Conservation (phyloP, 2,888 invertebrate species). For the Cheilosia urbana region DNA sequence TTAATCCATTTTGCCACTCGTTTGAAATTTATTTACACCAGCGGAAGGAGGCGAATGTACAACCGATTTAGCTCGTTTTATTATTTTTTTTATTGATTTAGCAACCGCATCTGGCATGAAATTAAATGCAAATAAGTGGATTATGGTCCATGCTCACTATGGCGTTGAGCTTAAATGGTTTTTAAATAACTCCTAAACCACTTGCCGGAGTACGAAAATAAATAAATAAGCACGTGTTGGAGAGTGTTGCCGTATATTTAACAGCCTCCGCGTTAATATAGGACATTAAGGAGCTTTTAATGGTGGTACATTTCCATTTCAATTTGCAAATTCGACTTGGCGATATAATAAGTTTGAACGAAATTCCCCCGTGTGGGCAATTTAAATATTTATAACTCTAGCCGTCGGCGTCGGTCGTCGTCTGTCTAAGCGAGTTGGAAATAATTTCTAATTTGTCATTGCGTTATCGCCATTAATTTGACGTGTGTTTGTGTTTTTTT, state of each 20-base stretch:
- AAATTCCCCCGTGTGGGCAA: constrained; percentile 40
- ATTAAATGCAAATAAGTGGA: constrained; percentile 44
- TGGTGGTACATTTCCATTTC: constrained; percentile 43
- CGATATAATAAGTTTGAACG: constrained; percentile 36
- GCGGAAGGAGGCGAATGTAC: too few relatives aligned
- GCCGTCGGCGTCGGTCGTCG: background rate
- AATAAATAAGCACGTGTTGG: constrained; percentile 39
- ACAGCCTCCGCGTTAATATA: constrained; percentile 34
- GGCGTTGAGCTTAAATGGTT: background rate
- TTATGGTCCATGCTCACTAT: constrained; percentile 10
- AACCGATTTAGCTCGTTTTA: too few relatives aligned
- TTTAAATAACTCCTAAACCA: constrained; percentile 13
- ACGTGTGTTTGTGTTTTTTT: background rate
- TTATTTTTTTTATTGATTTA: constrained; percentile 23
- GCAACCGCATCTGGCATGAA: background rate
- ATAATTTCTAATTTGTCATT: constrained; percentile 34
- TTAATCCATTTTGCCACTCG: too few relatives aligned
- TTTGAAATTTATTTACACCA: too few relatives aligned
- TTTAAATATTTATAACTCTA: constrained; percentile 33
- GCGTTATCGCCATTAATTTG: constrained; percentile 21
- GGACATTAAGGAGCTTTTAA: constrained; percentile 53
- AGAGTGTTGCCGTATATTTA: constrained; percentile 2
- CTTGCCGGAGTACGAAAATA: background rate
- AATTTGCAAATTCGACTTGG: constrained; percentile 39
- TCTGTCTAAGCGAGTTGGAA: constrained; percentile 1